Conservation (phyloP, 2,113 vertebrate genomes). For the Zosterops pallidus region DNA sequence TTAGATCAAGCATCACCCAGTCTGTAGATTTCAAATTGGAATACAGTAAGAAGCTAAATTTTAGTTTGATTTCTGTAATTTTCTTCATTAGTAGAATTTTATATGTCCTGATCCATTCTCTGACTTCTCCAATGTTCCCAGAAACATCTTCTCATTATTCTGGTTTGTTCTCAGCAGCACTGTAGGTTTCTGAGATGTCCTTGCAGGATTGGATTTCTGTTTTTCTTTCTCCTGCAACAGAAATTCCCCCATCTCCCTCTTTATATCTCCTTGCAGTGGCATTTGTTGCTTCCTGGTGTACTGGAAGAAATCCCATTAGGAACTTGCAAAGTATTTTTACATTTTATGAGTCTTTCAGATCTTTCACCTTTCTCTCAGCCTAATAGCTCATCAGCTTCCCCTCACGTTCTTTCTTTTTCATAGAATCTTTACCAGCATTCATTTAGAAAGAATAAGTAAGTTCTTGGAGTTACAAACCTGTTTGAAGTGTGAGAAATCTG, state of each 20-base stretch:
- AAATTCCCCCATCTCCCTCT: not conserved
- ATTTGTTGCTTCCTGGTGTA: not conserved
- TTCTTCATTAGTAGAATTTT: not conserved
- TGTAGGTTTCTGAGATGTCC: not conserved
- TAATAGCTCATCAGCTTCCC: not conserved
- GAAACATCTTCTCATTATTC: not conserved
- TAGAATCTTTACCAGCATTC: conserved; percentile 38
- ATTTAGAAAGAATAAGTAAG: conserved; percentile 54
- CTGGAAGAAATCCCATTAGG: not conserved
- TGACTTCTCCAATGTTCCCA: not conserved
- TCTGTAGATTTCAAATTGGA: not conserved
- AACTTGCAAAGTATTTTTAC: conserved; percentile 16
- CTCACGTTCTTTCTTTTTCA: not conserved
- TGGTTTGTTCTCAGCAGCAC: not conserved
- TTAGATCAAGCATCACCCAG: not conserved
- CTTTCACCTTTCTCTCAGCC: conserved; percentile 47
- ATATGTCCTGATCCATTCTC: not conserved
- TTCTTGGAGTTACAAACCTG: conserved; percentile 6
- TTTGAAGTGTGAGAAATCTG: conserved; percentile 37
- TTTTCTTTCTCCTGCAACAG: not conserved
- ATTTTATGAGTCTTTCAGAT: conserved; percentile 48
- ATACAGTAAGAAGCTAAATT: not conserved
- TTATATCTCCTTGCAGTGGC: conserved; percentile 16
- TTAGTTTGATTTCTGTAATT: not conserved
- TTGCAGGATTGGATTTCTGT: not conserved